Conservation (phyloP, 2,888 invertebrate genomes). For the Brachylomia viminalis region DNA sequence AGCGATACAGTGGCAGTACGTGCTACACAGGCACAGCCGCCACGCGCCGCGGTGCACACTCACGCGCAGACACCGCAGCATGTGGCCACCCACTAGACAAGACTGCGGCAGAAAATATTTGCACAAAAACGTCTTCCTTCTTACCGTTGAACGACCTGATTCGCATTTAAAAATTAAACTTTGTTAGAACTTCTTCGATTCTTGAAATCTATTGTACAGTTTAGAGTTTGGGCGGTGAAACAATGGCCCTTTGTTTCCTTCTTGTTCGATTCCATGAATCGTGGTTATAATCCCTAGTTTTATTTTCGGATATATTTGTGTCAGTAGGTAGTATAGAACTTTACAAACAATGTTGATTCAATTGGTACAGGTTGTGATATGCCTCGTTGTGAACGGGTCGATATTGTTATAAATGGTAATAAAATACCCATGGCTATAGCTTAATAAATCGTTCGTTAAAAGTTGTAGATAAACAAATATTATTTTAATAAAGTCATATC, state of each 20-base stretch:
- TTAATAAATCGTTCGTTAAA: conserved; percentile 90
- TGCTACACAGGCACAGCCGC: conserved; percentile 73
- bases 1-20: conserved; percentile 77
- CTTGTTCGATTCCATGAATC: conserved; percentile 90
- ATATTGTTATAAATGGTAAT: conserved; percentile 90
- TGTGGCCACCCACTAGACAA: conserved; percentile 76
- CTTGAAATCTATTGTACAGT: conserved; percentile 89
- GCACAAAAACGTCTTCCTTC: conserved; percentile 91
- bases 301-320: conserved; percentile 89
- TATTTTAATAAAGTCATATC: conserved; percentile 88
- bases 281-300: conserved; percentile 89
- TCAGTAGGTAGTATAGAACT: conserved; percentile 90
- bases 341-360: conserved; percentile 91
- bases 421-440: conserved; percentile 90
- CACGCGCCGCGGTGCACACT: conserved; percentile 65
- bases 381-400: conserved; percentile 90
- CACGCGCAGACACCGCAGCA: conserved; percentile 81
- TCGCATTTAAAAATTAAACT: conserved; percentile 87
- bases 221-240: conserved; percentile 87
- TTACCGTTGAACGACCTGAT: conserved; percentile 88
- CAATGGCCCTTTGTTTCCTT: conserved; percentile 87
- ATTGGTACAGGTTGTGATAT: conserved; percentile 91
- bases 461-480: conserved; percentile 89
- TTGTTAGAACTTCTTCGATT: conserved; percentile 88
- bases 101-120: conserved; percentile 79